Base-by-base conservation (phyloP, 2,113 vertebrate species). In the Dicerorhinus sumatrensis region DNA sequence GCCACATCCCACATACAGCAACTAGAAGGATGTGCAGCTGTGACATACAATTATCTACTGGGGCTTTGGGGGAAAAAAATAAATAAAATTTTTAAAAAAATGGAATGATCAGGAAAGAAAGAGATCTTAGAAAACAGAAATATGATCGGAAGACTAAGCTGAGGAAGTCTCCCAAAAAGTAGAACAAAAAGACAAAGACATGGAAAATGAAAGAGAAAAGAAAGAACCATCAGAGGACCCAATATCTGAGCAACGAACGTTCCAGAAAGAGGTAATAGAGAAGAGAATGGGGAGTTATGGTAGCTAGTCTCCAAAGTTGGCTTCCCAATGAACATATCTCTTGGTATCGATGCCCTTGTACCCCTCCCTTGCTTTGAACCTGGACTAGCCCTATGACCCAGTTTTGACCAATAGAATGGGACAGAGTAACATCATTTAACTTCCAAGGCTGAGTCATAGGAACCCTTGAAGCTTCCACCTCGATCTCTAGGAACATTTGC, bases 81-180 rank as follows among this genome's bases (percentile, higher is more conserved):
- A 42, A 42, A 42, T 42, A 42, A 42, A 42, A 42, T 42, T 42
- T 42, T 42, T 42, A 5, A 42, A 42, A 91, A 94, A 77, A 67
- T 2, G 33, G 20, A 67, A 92, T 56, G 23, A 39, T 82, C 89
- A 62, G 65, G 2, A n/a, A 77, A 91, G 62, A 95, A 93, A 96
- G n/a, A 56, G 25, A 75, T n/a, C 83, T 92, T 84, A 85, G 83
- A 67, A 94, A 77, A 86, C 8, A 79, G 33, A 90, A 96, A 94
- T 54, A 84, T 33, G 67, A 87, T 27, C 86, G 16, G 42, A 93
- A 94, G 18, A 67, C 75, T 92, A 72, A 86, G 29, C n/a, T 72
- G n/a, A 94, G 8, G 42, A 92, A 63, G 29, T 77, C 60, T 80
- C 56, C 73, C 72, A 33, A 67, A 95, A 91, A 80, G 20, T 17